Conservation (phyloP, 1,140 invertebrate species). For the Penaeus indicus region DNA sequence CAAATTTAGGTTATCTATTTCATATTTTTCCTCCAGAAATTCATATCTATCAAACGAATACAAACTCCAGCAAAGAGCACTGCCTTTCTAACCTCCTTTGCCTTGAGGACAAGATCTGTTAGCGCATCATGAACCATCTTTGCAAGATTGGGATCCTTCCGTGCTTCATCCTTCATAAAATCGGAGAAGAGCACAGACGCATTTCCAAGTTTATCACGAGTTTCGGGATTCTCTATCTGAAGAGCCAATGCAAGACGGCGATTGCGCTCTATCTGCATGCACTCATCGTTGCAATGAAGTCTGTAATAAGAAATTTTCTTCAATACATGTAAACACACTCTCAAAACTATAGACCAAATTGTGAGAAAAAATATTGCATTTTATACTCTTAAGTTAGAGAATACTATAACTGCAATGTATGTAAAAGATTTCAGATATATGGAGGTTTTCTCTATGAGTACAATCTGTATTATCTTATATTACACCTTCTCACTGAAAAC, state of each 20-base stretch:
- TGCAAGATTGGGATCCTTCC: constrained; percentile 85
- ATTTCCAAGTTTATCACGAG: constrained; percentile 79
- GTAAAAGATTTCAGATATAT: too few relatives aligned
- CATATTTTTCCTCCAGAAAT: too few relatives aligned
- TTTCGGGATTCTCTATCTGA: constrained; percentile 90
- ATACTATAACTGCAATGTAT: too few relatives aligned
- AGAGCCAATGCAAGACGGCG: constrained; percentile 87
- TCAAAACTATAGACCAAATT: neutral
- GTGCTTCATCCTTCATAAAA: constrained; percentile 86
- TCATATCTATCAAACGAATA: neutral
- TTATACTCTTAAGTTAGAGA: too few relatives aligned
- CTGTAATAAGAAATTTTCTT: constrained; percentile 69
- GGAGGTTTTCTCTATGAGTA: too few relatives aligned
- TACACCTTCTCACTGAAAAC: too few relatives aligned
- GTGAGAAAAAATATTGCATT: too few relatives aligned
- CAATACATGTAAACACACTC: neutral
- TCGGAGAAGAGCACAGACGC: constrained; percentile 82
- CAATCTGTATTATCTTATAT: too few relatives aligned
- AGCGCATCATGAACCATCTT: constrained; percentile 87
- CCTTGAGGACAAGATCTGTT: constrained; percentile 86
- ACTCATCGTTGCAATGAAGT: constrained; percentile 94
- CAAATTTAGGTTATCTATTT: too few relatives aligned
- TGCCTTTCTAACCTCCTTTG: constrained; percentile 79
- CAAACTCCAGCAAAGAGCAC: constrained; percentile 33
- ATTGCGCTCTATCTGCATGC: constrained; percentile 87